Evolutionary conservation across 2,113 vertebrate genomes (phyloP).

Genomic region (Candoia aspera): DNA sequence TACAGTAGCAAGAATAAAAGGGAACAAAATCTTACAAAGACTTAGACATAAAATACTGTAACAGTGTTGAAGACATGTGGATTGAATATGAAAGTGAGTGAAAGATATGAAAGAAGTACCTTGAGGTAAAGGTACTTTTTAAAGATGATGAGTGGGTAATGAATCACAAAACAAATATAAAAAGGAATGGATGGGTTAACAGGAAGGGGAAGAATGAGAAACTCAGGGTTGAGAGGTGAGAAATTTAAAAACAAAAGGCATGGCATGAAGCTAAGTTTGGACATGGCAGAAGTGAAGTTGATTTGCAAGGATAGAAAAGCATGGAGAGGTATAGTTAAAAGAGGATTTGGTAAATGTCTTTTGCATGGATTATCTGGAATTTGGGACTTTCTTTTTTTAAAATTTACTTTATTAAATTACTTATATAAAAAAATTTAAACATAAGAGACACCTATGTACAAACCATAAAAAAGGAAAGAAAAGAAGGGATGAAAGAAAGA

Average conservation of each 20-base stretch:
- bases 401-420: too few species aligned
- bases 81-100: not conserved
- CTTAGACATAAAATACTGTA: not conserved
- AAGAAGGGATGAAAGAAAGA: too few species aligned
- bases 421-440: too few species aligned
- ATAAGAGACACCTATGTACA: too few species aligned
- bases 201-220: not conserved
- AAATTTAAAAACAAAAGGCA: not conserved
- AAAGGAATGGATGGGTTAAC: not conserved
- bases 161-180: not conserved
- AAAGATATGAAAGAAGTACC: not conserved
- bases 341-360: not conserved
- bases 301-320: not conserved
- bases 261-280: not conserved
- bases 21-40: not conserved
- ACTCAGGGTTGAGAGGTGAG: not conserved
- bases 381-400: conserved; percentile 21
- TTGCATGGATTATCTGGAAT: not conserved
- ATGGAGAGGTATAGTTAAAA: not conserved
- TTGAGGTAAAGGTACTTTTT: not conserved
- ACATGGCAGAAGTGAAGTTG: not conserved
- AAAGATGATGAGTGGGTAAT: not conserved
- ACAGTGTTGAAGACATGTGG: not conserved
- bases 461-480: too few species aligned
- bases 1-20: not conserved